Evolutionary conservation across 2,113 vertebrate genomes (phyloP).

Genomic region (Pyxicephalus adspersus): DNA sequence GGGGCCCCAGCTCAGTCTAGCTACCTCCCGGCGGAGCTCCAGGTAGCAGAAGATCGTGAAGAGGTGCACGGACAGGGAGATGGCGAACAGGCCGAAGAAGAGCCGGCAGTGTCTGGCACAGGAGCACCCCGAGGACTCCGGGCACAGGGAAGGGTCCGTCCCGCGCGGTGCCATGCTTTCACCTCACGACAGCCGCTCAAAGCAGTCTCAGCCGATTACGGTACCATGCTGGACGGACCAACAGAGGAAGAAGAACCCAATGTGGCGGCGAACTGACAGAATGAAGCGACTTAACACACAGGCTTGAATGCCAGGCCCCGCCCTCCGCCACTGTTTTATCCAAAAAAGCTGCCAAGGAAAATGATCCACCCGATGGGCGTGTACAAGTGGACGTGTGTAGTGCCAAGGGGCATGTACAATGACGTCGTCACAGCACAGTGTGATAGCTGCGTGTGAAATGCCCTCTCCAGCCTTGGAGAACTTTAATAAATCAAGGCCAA

Average conservation of each 20-base stretch:
- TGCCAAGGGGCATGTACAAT: no score
- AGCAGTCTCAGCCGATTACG: neutral
- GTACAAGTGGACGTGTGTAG: no score
- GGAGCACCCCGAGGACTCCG: conserved; percentile 60
- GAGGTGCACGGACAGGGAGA: conserved; percentile 86
- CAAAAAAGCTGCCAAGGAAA: no score
- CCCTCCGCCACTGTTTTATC: neutral
- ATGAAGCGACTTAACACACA: conserved; percentile 11
- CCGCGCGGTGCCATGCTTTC: conserved; percentile 59
- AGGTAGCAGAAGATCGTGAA: conserved; percentile 88
- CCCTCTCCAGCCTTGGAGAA: no score
- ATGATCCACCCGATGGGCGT: no score
- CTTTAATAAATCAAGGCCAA: no score
- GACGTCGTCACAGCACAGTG: no score
- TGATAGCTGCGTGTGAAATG: no score
- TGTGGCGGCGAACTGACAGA: neutral
- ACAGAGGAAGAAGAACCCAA: conserved; percentile 58
- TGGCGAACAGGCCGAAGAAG: conserved; percentile 85
- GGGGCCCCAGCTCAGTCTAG: conserved; percentile 61
- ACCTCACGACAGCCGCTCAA: no score
- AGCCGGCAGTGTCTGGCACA: conserved; percentile 74
- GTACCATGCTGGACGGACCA: conserved; percentile 64
- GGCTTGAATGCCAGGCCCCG: neutral
- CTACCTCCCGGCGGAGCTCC: conserved; percentile 85
- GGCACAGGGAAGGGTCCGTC: conserved; percentile 34